A percentile compares a stretch with the other conserved stretches of the same genome.
Evolutionary conservation across 2,113 vertebrate species (phyloP).

Genomic region (Potamarius usumacintae): DNA sequence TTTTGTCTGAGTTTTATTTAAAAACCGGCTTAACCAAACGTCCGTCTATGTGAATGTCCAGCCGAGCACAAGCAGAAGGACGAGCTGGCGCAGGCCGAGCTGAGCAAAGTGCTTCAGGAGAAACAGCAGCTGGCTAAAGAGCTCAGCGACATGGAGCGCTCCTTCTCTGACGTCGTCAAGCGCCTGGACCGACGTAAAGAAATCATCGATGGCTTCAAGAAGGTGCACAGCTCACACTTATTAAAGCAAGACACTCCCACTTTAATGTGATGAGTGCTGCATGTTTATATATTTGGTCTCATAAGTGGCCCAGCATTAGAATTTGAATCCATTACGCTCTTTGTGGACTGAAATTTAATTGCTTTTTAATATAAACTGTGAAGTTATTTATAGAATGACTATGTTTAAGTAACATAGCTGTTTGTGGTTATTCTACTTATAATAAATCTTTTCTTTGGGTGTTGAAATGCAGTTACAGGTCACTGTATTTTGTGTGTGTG

Average conservation of each 20-base stretch:
- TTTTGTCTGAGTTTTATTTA: not conserved
- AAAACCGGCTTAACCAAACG: not conserved
- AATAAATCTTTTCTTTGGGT: not conserved
- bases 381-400: not conserved
- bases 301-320: not conserved
- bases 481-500: not conserved
- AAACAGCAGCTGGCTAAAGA: conserved; percentile 81
- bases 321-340: not conserved
- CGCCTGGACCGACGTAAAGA: conserved; percentile 90
- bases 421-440: not conserved
- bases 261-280: too few relatives aligned
- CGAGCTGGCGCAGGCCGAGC: conserved; percentile 68
- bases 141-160: conserved; percentile 82
- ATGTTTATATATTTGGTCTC: not conserved
- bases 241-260: too few relatives aligned
- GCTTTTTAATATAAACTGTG: too few relatives aligned
- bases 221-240: conserved; percentile 60
- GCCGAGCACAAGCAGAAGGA: conserved; percentile 79
- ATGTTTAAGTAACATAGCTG: not conserved
- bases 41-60: conserved; percentile 48
- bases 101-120: conserved; percentile 74
- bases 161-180: conserved; percentile 87
- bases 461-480: not conserved
- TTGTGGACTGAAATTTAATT: not conserved
- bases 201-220: conserved; percentile 82